Evolutionary conservation across 2,797 vertebrate genomes (phyloP), one percentile per base, ranked within the genome.

Genomic region (Melanotaenia boesemani): DNA sequence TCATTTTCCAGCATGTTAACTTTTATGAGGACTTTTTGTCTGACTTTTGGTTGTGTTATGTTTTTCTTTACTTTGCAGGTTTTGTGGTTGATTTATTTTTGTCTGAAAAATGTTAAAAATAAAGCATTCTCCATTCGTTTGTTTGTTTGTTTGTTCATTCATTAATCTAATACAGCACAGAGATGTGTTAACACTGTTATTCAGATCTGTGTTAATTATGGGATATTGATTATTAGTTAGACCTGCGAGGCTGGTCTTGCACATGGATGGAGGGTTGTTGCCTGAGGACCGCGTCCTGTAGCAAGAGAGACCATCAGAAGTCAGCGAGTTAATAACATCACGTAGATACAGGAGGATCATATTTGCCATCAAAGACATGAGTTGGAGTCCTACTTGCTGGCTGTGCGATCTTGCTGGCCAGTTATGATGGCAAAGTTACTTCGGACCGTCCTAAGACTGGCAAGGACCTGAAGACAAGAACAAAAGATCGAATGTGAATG

Each of bases 391-490:
- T 93, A 98, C 97, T 96, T 96, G 95, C 91, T 90, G 70, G 92
- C 77, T 0, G 93, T 63, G 0, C 92, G 91, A 46, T 97, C 96
- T 80, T 96, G 97, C 48, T 96, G 94, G 28, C 93, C 94, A 0
- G 93, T 96, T 46, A 99, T 93, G 64, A 91, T 72, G 0, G 95
- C 94, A 68, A 97, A 95, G 90, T 98, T 97, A 91, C 90, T 94
- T 50, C 97, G 93, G 63, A 98, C 94, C 0, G 97, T 98, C 86
- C 95, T 92, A 76, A 98, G 94, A 78, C 97, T 98, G 93, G 97
- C 96, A 30, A 99, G 93, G 63, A 98, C 96, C 97, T 98, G 72
- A 55, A 69, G 56, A 75, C 0, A 48, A 9, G 22, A 60, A 71
- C 6, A 26, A 26, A 26, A 26, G 26, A 26, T 26, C 26, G 26